phyloP scores from a whole-genome alignment of 2,797 vertebrate genomes.

The Liparis tanakae region DNA sequence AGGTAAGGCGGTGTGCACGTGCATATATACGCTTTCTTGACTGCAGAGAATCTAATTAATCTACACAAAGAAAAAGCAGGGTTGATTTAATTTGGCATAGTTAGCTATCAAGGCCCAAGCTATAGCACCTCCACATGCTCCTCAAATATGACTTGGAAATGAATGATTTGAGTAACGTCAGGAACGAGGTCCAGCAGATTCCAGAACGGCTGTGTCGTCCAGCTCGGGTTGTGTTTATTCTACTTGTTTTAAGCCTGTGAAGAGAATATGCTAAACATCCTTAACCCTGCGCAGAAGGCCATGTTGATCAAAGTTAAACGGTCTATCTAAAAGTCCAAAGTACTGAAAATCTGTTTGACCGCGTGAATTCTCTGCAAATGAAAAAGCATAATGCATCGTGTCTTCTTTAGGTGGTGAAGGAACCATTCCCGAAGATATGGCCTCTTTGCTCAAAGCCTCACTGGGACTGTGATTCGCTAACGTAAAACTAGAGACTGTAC shows the following conservation, averaged over 20 bases:
- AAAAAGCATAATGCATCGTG: constrained; percentile 1
- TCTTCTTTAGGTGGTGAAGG: constrained; percentile 86
- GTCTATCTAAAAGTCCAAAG: background rate
- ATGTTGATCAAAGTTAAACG: background rate
- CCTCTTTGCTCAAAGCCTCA: constrained; percentile 91
- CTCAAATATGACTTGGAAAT: background rate
- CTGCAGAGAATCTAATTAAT: background rate
- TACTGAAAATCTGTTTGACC: background rate
- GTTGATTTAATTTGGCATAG: background rate
- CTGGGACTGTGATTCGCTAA: constrained; percentile 87
- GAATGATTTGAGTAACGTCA: background rate
- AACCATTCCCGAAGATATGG: constrained; percentile 91
- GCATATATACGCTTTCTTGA: background rate
- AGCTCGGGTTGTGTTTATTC: background rate
- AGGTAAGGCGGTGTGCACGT: constrained; percentile 76
- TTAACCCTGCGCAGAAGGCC: background rate
- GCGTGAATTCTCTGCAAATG: background rate
- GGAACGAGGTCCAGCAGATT: background rate
- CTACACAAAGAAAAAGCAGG: background rate
- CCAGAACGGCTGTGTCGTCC: background rate
- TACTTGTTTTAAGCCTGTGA: background rate
- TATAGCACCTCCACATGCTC: background rate
- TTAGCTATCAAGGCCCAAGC: background rate
- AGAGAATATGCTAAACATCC: background rate
- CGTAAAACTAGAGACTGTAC: constrained; percentile 27